Evolutionary conservation across 2,888 invertebrate species (phyloP), one percentile per base, ranked within the genome.

Genomic region (Nymphalis polychloros): DNA sequence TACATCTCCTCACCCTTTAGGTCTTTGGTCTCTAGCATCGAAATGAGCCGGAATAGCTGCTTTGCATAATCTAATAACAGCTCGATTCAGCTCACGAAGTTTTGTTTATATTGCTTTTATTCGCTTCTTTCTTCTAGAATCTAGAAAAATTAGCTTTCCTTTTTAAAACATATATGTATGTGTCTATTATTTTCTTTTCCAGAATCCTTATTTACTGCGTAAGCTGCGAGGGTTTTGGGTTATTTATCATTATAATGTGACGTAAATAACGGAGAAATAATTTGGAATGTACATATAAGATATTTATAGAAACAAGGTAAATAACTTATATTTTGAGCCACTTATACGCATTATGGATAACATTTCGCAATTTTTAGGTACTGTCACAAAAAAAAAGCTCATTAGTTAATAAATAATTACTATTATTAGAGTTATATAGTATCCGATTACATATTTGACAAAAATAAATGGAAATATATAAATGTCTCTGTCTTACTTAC

Each of bases 51-150:
- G 59, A 55, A 69, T 63, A 68, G 55, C 71, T 69, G 52, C 57
- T 71, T 71, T 66, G 61, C 71, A 71, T 71, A 71, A 69, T 69
- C 69, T 71, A 71, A 71, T 62, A 66, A 61, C 63, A 68, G 52
- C 68, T 63, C 62, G 59, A 67, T 67, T 67, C 59, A 20, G 50
- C 63, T 63, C 63, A 68, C 50, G 50, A 66, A 64, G 64, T 60
- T 63, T 10, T 59, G 62, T 66, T 68, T 68, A 68, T 63, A 49
- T 66, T 61, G 53, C 61, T 66, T 66, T 31, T 65, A 49, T 66
- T 55, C 35, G 52, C 52, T 66, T 47, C 50, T 59, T 31, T 53
- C 10, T 62, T 50, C 52, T 23, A 59, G 50, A 48, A 59, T 64
- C 59, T 59, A 47, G 47, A 48, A 55, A 47, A 55, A 23, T 47